Percentiles rank a stretch among this genome's conserved stretches.
Conservation (phyloP, 2,113 vertebrate genomes). For the Noturus placidus region DNA sequence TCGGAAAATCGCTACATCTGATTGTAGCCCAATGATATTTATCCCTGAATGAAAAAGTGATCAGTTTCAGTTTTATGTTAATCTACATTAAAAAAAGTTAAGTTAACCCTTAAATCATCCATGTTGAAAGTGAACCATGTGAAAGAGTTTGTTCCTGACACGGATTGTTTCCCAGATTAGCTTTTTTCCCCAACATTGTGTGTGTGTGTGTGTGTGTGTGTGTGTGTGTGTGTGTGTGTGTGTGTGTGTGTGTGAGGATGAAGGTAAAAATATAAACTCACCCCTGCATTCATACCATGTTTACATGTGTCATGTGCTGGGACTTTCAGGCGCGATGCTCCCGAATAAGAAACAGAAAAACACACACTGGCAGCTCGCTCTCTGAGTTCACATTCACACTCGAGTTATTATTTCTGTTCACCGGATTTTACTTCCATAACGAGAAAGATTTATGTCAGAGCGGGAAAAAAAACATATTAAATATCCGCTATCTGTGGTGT, state of each 20-base stretch:
- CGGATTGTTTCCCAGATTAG: neutral
- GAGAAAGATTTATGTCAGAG: constrained; percentile 3
- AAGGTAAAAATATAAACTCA: neutral
- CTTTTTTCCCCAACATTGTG: too few species aligned
- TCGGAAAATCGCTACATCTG: too few species aligned
- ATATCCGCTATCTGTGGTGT: neutral
- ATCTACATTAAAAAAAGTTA: neutral
- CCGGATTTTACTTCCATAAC: neutral
- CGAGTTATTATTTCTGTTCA: neutral
- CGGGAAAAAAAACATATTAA: neutral
- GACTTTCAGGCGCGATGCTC: neutral
- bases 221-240: constrained; percentile 1
- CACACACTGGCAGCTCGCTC: neutral
- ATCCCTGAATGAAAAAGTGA: neutral
- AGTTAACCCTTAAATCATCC: neutral
- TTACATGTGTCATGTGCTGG: constrained; percentile 22
- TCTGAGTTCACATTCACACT: neutral
- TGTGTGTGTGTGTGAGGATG: constrained; percentile 12
- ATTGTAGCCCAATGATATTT: neutral
- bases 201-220: neutral
- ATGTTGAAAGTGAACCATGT: neutral
- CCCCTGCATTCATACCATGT: neutral
- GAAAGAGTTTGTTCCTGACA: neutral
- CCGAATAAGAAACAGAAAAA: neutral
- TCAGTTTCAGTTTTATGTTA: neutral